Conservation (phyloP, 2,888 invertebrate species). For the Thereva nobilitata region DNA sequence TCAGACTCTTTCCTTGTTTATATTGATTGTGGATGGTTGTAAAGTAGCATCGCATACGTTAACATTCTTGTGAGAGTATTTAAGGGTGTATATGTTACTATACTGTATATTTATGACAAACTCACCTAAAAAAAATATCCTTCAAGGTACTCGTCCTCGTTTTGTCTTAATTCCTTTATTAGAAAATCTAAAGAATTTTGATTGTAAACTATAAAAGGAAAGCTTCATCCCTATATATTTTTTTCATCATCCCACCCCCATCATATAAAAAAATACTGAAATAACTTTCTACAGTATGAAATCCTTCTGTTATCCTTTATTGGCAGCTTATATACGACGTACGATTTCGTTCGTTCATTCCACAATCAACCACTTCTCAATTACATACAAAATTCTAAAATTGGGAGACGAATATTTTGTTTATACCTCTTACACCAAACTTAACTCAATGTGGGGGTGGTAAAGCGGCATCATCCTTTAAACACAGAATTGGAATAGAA, state of each 20-base stretch:
- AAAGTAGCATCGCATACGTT: constrained; percentile 7
- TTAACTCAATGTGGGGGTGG: no score
- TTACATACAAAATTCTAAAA: neutral
- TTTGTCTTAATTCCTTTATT: constrained; percentile 23
- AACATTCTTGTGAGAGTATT: constrained; percentile 12
- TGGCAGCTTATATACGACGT: constrained; percentile 7
- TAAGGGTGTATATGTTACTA: neutral
- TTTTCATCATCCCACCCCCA: no score
- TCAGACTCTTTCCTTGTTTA: constrained; percentile 18
- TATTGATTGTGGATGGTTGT: constrained; percentile 11
- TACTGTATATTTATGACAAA: constrained; percentile 31
- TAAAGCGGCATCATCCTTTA: constrained; percentile 1
- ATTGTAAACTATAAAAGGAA: neutral
- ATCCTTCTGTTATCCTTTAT: neutral
- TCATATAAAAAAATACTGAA: neutral
- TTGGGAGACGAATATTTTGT: constrained; percentile 3
- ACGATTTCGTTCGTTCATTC: neutral
- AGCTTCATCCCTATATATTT: neutral
- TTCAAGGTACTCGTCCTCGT: neutral
- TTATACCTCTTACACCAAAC: no score
- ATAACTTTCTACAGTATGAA: neutral
- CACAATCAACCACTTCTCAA: constrained; percentile 2
- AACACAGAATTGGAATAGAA: constrained; percentile 1
- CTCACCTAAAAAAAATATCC: neutral
- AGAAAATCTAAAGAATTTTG: constrained; percentile 11